These are phyloP conservation scores for Metallyticus violacea DNA, from an alignment of 2,888 invertebrate species.

Conservation along the genomic window DNA sequence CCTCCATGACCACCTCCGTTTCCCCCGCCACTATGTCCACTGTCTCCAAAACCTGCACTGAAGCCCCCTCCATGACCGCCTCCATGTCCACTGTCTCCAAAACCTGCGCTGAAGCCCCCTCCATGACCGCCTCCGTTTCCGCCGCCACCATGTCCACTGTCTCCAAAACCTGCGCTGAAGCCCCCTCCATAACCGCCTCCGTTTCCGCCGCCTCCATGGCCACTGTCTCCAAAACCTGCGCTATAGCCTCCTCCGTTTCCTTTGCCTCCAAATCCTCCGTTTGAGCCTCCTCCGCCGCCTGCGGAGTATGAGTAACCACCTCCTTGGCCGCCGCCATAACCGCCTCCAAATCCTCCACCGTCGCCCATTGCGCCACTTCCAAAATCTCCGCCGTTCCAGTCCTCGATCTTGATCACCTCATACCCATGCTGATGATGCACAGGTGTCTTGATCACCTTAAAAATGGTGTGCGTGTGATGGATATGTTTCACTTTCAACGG, in stretches of 20 bases:
- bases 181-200: conserved; percentile 49
- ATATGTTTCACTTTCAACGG: conserved; percentile 73
- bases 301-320: conserved; percentile 43
- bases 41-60: conserved; percentile 31
- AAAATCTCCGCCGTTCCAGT: conserved; percentile 30
- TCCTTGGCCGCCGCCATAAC: conserved; percentile 44
- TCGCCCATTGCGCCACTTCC: conserved; percentile 32
- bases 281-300: conserved; percentile 41
- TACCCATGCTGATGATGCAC: conserved; percentile 55
- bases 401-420: conserved; percentile 39
- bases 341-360: conserved; percentile 48
- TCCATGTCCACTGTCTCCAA: conserved; percentile 46
- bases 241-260: conserved; percentile 29
- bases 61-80: conserved; percentile 27
- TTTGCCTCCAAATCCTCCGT: conserved; percentile 18
- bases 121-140: conserved; percentile 31
- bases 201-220: conserved; percentile 31
- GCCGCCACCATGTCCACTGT: conserved; percentile 26
- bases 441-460: conserved; percentile 62
- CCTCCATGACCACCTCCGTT: conserved; percentile 25
- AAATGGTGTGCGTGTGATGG: conserved; percentile 75
- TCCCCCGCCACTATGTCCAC: conserved; percentile 33
- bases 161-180: conserved; percentile 48
- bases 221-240: conserved; percentile 20
- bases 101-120: conserved; percentile 1